Evolutionary conservation across 2,797 vertebrate species (phyloP).

Genomic region (Rachycentron canadum): DNA sequence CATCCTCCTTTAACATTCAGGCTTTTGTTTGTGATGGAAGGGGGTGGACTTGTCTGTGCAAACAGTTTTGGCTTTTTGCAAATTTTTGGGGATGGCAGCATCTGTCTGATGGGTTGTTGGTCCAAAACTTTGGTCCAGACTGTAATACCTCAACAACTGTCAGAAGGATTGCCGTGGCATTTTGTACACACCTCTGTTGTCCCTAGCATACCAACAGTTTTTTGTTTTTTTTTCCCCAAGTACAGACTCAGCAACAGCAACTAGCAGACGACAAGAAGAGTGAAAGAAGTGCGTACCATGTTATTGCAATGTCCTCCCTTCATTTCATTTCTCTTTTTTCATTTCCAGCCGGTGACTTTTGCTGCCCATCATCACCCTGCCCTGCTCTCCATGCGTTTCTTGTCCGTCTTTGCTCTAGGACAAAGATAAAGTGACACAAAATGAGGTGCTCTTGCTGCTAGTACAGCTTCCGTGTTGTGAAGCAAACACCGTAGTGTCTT

Average conservation of each 20-base stretch:
- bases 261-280: neutral
- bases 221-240: no score
- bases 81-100: neutral
- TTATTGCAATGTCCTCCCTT: neutral
- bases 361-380: no score
- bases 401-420: neutral
- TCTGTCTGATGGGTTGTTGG: neutral
- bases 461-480: neutral
- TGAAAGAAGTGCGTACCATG: neutral
- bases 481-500: neutral
- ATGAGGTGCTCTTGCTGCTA: neutral
- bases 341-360: neutral
- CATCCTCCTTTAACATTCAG: conserved; percentile 19
- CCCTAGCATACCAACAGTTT: no score
- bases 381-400: no score
- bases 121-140: neutral
- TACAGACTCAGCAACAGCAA: neutral
- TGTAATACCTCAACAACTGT: neutral
- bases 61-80: neutral
- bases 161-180: neutral
- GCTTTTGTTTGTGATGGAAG: neutral
- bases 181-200: neutral
- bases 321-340: no score
- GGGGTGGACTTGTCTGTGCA: neutral
- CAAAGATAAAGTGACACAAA: neutral